Conservation (phyloP, 1,140 invertebrate genomes). For the Eubasilissa regina region DNA sequence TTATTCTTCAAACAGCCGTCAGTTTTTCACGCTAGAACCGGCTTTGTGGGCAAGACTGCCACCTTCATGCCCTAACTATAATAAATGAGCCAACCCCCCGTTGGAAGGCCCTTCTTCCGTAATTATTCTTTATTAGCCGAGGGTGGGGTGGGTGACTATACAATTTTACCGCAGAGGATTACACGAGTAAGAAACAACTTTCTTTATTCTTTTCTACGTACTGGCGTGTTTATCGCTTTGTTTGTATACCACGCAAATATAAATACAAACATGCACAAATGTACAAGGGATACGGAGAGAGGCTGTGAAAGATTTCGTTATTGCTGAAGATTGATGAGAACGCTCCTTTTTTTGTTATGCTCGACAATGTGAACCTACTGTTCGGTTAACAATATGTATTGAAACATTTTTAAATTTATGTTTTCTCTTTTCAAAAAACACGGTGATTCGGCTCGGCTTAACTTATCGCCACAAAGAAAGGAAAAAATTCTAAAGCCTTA, state of each 20-base stretch:
- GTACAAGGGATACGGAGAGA: neutral
- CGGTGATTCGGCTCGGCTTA: too few species aligned
- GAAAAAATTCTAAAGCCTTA: too few species aligned
- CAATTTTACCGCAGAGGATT: constrained; percentile 31
- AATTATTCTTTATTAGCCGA: constrained; percentile 60
- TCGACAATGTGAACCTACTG: constrained; percentile 17
- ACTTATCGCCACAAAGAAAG: too few species aligned
- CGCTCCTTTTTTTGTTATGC: neutral
- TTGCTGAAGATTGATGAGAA: constrained; percentile 46
- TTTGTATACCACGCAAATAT: constrained; percentile 25
- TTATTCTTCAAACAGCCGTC: constrained; percentile 55
- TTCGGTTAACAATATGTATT: constrained; percentile 4
- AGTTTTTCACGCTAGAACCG: constrained; percentile 53
- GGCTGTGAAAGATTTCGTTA: constrained; percentile 39
- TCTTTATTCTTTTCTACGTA: constrained; percentile 3
- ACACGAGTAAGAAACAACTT: constrained; percentile 6
- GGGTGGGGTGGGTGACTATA: constrained; percentile 36
- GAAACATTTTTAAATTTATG: neutral
- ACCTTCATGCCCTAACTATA: constrained; percentile 57
- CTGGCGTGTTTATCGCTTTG: constrained; percentile 15
- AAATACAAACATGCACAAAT: neutral
- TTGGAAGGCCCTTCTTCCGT: constrained; percentile 44
- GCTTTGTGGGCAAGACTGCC: constrained; percentile 49
- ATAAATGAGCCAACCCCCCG: constrained; percentile 52
- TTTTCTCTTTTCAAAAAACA: too few species aligned